Conservation (phyloP, 2,888 invertebrate genomes). For the Strigamia crassipes region DNA sequence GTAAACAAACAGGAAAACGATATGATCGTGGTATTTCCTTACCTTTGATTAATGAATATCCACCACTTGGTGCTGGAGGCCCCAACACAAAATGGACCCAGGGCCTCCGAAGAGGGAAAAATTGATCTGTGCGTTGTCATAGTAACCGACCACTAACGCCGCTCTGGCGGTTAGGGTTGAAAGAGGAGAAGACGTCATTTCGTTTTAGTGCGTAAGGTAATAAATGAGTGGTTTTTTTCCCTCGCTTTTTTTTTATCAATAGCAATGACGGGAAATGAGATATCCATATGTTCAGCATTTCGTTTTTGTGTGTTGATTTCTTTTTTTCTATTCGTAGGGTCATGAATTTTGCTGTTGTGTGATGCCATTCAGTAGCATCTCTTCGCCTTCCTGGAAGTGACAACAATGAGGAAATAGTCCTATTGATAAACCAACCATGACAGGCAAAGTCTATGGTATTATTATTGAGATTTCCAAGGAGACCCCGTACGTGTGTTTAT, state of each 20-base stretch:
- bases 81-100: constrained; percentile 42
- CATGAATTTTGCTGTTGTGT: constrained; percentile 16
- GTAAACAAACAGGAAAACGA: neutral
- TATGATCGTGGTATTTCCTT: neutral
- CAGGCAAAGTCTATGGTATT: neutral
- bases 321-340: neutral
- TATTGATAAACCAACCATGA: constrained; percentile 27
- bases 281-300: neutral
- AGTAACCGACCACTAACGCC: constrained; percentile 23
- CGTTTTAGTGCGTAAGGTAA: neutral
- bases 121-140: constrained; percentile 35
- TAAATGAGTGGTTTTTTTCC: neutral
- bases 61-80: constrained; percentile 40
- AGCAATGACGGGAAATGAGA: constrained; percentile 30
- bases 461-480: constrained; percentile 32
- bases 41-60: constrained; percentile 32
- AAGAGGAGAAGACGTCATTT: neutral
- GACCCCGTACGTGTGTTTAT: neutral
- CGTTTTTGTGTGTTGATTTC: neutral
- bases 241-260: neutral
- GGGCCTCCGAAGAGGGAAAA: constrained; percentile 42
- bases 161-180: neutral
- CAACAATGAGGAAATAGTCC: constrained; percentile 40
- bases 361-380: constrained; percentile 32
- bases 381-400: constrained; percentile 18